Evolutionary conservation across 2,888 invertebrate genomes (phyloP).

Genomic region (Vesta saturnalis): DNA sequence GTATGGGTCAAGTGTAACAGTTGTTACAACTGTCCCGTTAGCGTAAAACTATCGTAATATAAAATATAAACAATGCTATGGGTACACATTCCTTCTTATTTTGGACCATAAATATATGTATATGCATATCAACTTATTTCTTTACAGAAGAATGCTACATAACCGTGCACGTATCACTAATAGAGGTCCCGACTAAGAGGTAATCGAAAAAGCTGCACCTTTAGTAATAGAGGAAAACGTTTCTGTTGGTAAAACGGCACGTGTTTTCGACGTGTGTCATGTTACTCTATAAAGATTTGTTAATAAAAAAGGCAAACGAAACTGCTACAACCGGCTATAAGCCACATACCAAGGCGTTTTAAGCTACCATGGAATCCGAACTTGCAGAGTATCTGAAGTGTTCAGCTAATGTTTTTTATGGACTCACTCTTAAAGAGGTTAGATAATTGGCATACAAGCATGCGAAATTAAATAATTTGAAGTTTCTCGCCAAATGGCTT

Average conservation of each 20-base stretch:
- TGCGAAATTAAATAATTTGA: not conserved
- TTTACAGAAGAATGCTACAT: no score
- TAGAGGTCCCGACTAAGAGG: not conserved
- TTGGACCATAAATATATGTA: no score
- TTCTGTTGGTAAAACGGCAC: not conserved
- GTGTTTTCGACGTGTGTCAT: not conserved
- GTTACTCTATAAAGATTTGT: not conserved
- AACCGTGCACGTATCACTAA: not conserved
- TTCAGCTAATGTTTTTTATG: not conserved
- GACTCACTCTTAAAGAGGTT: not conserved
- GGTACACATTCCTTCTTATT: no score
- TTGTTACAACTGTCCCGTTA: no score
- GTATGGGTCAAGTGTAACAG: no score
- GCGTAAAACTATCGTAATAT: no score
- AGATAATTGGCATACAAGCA: not conserved
- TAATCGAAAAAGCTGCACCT: not conserved
- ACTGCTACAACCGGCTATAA: not conserved
- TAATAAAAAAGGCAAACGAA: not conserved
- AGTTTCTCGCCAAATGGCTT: not conserved
- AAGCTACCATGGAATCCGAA: not conserved
- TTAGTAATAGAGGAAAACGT: no score
- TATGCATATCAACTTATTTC: no score
- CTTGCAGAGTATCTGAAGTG: no score
- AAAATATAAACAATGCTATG: no score
- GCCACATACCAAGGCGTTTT: not conserved